phyloP scores from a whole-genome alignment of 2,888 invertebrate genomes.

The Mactromeris polynyma region DNA sequence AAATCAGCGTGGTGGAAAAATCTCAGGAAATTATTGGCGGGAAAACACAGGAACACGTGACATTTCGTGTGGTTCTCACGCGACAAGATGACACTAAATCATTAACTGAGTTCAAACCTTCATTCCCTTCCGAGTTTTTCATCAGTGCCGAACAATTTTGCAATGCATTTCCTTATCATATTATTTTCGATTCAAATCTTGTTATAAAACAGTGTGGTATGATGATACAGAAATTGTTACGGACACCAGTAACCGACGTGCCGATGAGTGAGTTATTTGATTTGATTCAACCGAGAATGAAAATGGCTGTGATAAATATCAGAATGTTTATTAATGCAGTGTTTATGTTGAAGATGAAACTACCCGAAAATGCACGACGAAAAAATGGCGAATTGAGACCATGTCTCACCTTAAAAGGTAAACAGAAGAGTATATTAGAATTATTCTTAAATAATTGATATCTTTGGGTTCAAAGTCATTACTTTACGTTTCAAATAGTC shows the following conservation, averaged over 20 bases:
- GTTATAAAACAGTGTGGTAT: constrained; percentile 80
- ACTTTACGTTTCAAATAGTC: no score
- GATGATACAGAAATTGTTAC: constrained; percentile 75
- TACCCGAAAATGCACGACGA: not conserved
- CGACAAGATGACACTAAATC: constrained; percentile 38
- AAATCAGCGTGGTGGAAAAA: constrained; percentile 72
- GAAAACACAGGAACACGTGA: constrained; percentile 78
- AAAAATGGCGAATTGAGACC: constrained; percentile 34
- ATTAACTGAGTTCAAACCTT: constrained; percentile 56
- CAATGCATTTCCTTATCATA: constrained; percentile 84
- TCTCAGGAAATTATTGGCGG: constrained; percentile 72
- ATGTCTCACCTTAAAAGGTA: constrained; percentile 58
- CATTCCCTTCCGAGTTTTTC: constrained; percentile 63
- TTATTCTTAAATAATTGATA: no score
- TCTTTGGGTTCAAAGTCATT: no score
- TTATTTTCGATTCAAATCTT: constrained; percentile 83
- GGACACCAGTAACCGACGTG: constrained; percentile 44
- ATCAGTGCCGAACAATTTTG: constrained; percentile 80
- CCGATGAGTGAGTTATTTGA: constrained; percentile 74
- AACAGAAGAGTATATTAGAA: no score
- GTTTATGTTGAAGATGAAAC: constrained; percentile 76
- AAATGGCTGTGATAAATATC: constrained; percentile 80
- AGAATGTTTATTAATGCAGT: constrained; percentile 83
- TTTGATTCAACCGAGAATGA: constrained; percentile 82
- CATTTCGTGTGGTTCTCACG: constrained; percentile 74